Percentiles rank a stretch among this genome's conserved stretches.
Evolutionary conservation across 1,140 invertebrate genomes (phyloP).

Genomic region (Orussus abietinus): DNA sequence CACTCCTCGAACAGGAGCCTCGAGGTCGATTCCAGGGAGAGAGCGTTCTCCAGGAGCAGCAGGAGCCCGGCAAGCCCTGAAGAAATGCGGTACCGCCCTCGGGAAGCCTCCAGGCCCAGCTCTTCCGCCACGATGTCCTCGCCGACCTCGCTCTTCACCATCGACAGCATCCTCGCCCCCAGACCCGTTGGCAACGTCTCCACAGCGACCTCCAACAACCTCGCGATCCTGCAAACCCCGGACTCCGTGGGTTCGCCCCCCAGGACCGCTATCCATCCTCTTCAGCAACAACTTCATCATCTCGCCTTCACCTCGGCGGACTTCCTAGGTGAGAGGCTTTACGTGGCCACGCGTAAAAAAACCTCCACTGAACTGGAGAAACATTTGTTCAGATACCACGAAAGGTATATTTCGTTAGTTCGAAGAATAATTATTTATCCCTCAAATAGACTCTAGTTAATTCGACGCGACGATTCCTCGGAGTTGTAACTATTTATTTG

Average conservation of each 20-base stretch:
- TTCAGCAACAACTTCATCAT: constrained; percentile 57
- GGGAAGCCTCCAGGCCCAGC: constrained; percentile 26
- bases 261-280: constrained; percentile 37
- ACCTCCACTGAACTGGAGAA: too few relatives aligned
- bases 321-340: constrained; percentile 65
- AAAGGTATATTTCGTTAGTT: too few relatives aligned
- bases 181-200: constrained; percentile 43
- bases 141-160: constrained; percentile 70
- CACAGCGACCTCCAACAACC: constrained; percentile 20
- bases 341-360: background rate
- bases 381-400: too few relatives aligned
- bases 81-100: constrained; percentile 12
- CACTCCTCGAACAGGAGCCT: constrained; percentile 18
- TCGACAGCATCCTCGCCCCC: constrained; percentile 74
- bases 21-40: constrained; percentile 22
- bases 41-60: constrained; percentile 20
- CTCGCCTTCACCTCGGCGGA: constrained; percentile 63
- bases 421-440: too few relatives aligned
- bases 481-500: too few relatives aligned
- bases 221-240: constrained; percentile 26
- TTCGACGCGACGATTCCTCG: too few relatives aligned
- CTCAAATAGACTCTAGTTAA: too few relatives aligned
- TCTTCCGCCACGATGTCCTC: constrained; percentile 52
- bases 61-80: constrained; percentile 27
- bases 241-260: constrained; percentile 28